These are phyloP conservation scores for Hassar affinis DNA, from an alignment of 2,113 vertebrate species.

Conservation along the genomic window DNA sequence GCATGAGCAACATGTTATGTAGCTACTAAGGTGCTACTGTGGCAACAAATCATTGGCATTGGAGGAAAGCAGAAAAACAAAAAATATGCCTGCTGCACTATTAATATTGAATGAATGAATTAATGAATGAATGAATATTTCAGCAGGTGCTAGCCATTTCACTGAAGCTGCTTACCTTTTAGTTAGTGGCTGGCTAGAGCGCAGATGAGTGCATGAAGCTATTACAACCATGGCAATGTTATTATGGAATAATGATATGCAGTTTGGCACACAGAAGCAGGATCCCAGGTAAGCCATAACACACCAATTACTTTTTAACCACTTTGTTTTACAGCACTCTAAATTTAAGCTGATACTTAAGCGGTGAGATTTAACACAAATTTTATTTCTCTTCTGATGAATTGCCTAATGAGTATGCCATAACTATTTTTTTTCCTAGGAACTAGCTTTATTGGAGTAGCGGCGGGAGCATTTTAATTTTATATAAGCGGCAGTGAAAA, in stretches of 20 bases:
- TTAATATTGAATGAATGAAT: too few species aligned
- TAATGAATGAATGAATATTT: too few species aligned
- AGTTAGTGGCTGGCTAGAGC: neutral
- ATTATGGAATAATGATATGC: constrained; percentile 5
- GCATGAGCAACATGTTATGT: neutral
- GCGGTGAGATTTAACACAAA: constrained; percentile 25
- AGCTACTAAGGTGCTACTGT: neutral
- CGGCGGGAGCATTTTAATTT: constrained; percentile 24
- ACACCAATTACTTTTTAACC: constrained; percentile 49
- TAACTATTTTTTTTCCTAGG: neutral
- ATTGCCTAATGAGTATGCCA: constrained; percentile 17
- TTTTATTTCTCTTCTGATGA: constrained; percentile 39
- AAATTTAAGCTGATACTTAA: constrained; percentile 38
- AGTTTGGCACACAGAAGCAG: constrained; percentile 5
- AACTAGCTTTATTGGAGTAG: constrained; percentile 26
- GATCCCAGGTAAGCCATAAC: constrained; percentile 17
- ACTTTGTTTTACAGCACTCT: constrained; percentile 35
- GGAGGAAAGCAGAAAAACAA: neutral
- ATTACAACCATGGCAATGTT: neutral
- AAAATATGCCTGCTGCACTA: neutral
- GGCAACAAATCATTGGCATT: neutral
- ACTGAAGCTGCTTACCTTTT: neutral
- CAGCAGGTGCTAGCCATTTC: constrained; percentile 11
- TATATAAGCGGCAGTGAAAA: neutral
- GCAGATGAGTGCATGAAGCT: neutral